Evolutionary conservation across 2,888 invertebrate genomes (phyloP), one percentile per base, ranked within the genome.

Genomic region (Cerastoderma edule): DNA sequence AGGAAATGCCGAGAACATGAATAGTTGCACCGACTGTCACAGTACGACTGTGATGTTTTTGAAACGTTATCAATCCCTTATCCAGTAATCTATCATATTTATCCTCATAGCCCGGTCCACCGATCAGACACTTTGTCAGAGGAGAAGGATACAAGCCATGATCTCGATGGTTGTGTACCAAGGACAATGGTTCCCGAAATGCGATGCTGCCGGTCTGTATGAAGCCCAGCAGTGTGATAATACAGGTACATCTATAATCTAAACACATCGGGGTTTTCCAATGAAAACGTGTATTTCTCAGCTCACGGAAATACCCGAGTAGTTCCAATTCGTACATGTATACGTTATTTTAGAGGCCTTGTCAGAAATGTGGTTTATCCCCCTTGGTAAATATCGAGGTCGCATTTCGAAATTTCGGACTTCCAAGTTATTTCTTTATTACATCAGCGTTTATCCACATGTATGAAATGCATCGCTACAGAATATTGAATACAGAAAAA

Each of bases 161-260:
- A 86, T 89, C 8, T 79, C 80, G 6, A 84, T 87, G 83, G 78
- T 87, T 5, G 80, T 89, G 1, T 89, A 85, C 67, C 46, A 69
- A n/a, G 88, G 88, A 0, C 83, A 87, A 74, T 89, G 88, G 88
- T 83, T 83, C 46, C 85, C 89, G 2, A 84, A 80, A 28, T 89
- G 89, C 84, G 88, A 87, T 67, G 46, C 67, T 0, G 67, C 83
- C 0, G 89, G 89, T 2, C 73, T 81, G 57, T 89, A 85, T 67
- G 48, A 77, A 30, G 79, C 87, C 27, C 68, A 87, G 57, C 89
- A 89, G 53, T 89, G 88, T 67, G 87, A 89, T 74, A 89, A 88
- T 64, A 86, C 84, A 72, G 75, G 89, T 89, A 82, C 3, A 8
- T 27, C 13, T 8, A 13, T 19, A 1, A 19, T 8, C n/a, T 39